Percentiles rank a stretch among this genome's conserved stretches.
These are phyloP conservation scores for Diglossa brunneiventris DNA, from an alignment of 2,113 vertebrate species.

Conservation along the genomic window DNA sequence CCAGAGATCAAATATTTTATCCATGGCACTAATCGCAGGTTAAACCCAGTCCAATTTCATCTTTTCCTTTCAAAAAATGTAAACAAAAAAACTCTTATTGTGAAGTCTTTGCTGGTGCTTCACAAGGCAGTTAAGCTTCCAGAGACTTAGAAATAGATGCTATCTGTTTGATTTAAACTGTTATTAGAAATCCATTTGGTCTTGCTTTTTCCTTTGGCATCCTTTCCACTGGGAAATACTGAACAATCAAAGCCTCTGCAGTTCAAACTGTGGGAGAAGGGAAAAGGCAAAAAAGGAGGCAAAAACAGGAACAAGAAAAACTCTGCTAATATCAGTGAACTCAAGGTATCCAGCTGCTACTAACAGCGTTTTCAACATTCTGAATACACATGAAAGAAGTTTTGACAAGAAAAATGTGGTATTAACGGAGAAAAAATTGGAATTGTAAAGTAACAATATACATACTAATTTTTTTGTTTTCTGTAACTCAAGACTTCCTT, in stretches of 20 bases:
- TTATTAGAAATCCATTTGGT: constrained; percentile 51
- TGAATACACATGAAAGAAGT: constrained; percentile 12
- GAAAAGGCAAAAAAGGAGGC: constrained; percentile 56
- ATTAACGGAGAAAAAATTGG: not conserved
- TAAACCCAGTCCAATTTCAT: constrained; percentile 41
- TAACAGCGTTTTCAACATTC: constrained; percentile 18
- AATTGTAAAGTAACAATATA: not conserved
- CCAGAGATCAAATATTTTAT: constrained; percentile 29
- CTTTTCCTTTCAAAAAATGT: constrained; percentile 31
- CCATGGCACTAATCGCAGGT: not conserved
- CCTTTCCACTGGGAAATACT: constrained; percentile 40
- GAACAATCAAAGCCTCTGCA: constrained; percentile 42
- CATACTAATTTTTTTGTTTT: not conserved
- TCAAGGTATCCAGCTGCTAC: constrained; percentile 13
- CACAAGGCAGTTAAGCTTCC: constrained; percentile 48
- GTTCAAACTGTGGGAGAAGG: constrained; percentile 42
- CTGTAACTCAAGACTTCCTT: constrained; percentile 9
- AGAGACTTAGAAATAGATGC: constrained; percentile 9
- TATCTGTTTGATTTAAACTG: constrained; percentile 33
- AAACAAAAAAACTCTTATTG: not conserved
- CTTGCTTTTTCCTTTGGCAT: constrained; percentile 38
- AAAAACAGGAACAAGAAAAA: constrained; percentile 40
- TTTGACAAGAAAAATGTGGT: constrained; percentile 35
- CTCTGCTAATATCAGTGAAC: not conserved
- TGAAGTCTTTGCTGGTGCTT: constrained; percentile 19